Base-by-base conservation (phyloP, 2,797 vertebrate species). In the Eulemur albifrons region DNA sequence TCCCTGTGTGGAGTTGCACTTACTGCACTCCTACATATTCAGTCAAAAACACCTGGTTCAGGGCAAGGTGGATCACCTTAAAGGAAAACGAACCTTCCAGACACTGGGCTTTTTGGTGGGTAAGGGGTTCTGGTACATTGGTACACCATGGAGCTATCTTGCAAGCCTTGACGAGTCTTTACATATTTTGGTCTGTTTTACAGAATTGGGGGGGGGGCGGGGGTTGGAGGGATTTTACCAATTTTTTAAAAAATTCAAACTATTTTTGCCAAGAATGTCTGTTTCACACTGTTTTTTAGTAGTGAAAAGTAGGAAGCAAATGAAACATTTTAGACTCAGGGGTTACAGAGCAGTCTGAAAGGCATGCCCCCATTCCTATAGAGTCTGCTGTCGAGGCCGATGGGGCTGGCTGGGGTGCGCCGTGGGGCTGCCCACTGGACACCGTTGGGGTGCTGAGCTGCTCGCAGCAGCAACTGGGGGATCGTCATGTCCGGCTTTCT, bases 81-180 rank as follows among this genome's bases (percentile, higher is more conserved):
- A 82, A 43, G 90, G 80, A 14, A 50, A 75, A 1, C 0, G 17
- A 72, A 38, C 32, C 73, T 52, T 75, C 43, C n/a, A 30, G 79
- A 75, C 59, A 7, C 73, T 43, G 38, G 52, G 70, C 21, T 48
- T 61, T 77, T 35, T 1, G 27, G 77, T 25, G 69, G 30, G 69
- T n/a, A 21, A 67, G 38, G 38, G n/a, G 32, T 67, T 48, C 67
- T 21, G 73, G 59, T 70, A 48, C 38, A 32, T 48, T 21, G 73
- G 59, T 70, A 48, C 38, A 32, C 52, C 76, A 4, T 12, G 77
- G 32, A 87, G 63, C 79, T 82, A 11, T n/a, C 63, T 7, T 27
- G 32, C 52, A 90, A 52, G 23, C 57, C 90, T 75, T 61, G 88
- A 85, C 17, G 82, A 86, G 90, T 93, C 94, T 93, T 90, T 23